These are phyloP conservation scores for Sturmia bella DNA, from an alignment of 2,888 invertebrate genomes.

Conservation along the genomic window DNA sequence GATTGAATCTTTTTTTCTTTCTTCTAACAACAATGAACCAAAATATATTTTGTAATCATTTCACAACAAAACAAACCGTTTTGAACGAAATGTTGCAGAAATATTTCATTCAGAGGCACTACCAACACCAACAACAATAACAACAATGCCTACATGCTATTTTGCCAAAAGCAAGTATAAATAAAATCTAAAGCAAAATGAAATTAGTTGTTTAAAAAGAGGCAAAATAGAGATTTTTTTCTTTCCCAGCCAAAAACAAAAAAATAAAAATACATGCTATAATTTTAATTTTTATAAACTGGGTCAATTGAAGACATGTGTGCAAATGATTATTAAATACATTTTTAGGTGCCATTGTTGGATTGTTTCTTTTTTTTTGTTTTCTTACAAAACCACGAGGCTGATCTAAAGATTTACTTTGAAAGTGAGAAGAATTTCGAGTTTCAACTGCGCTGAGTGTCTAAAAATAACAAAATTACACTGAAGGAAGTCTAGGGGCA, in stretches of 20 bases:
- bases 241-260: slow-evolving; percentile 35
- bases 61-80: slow-evolving; percentile 10
- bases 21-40: slow-evolving; percentile 17
- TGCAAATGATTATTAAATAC: slow-evolving; percentile 54
- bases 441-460: too few relatives aligned
- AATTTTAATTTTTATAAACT: slow-evolving; percentile 49
- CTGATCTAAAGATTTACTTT: not conserved
- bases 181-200: slow-evolving; percentile 5
- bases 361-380: not conserved
- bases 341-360: slow-evolving; percentile 5
- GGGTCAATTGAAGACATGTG: slow-evolving; percentile 69
- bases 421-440: not conserved
- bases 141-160: slow-evolving; percentile 18
- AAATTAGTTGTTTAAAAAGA: slow-evolving; percentile 38
- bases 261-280: slow-evolving; percentile 24
- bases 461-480: too few relatives aligned
- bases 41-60: not conserved
- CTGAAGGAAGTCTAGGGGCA: too few relatives aligned
- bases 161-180: slow-evolving; percentile 24
- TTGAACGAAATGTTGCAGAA: slow-evolving; percentile 32
- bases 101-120: slow-evolving; percentile 10
- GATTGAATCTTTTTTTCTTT: slow-evolving; percentile 21
- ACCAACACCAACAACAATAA: slow-evolving; percentile 14
- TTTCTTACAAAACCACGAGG: not conserved
- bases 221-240: not conserved